Base-by-base conservation (phyloP, 1,140 invertebrate genomes). In the Hycleus cichorii region DNA sequence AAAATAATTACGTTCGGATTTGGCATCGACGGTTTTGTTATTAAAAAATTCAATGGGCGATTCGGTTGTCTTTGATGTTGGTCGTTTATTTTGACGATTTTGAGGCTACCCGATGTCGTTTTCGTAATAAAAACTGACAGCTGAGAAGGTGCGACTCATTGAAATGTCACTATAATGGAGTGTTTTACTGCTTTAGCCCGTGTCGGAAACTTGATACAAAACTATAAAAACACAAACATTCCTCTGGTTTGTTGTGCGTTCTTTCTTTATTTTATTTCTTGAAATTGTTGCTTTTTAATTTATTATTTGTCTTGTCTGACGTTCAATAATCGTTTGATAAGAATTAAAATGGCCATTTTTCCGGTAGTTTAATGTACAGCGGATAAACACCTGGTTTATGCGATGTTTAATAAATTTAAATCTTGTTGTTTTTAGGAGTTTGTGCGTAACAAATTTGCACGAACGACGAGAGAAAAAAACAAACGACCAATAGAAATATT, bases 121-220 rank as follows among this genome's bases (percentile, higher is more conserved):
- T 52, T 52, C 59, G 60, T 57, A 57, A 63, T 69, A 68, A 69
- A 69, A 59, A 32, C 40, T 69, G 68, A 66, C 68, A 68, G 54
- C 45, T 63, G 45, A 52, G 58, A 64, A 63, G 66, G 59, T 63
- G 62, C 63, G 60, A 64, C 64, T 67, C 64, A 69, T 69, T 69
- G 67, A 69, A 66, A 67, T 47, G 67, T 69, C 67, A 64, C 58
- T 18, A 47, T 69, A 69, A 69, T 69, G 64, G 61, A 66, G 65
- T 69, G 66, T 68, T 68, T 69, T 68, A 69, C 57, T 57, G 64
- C 59, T 42, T 18, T 40, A 59, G 60, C 62, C 63, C 58, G 64
- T 69, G 65, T 65, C 60, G 49, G 65, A 59, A 59, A 64, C 62
- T 59, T 60, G 63, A 68, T 63, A 62, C 65, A 47, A 58, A 18